Conservation (phyloP, 2,888 invertebrate species). For the Torymus tubicola region DNA sequence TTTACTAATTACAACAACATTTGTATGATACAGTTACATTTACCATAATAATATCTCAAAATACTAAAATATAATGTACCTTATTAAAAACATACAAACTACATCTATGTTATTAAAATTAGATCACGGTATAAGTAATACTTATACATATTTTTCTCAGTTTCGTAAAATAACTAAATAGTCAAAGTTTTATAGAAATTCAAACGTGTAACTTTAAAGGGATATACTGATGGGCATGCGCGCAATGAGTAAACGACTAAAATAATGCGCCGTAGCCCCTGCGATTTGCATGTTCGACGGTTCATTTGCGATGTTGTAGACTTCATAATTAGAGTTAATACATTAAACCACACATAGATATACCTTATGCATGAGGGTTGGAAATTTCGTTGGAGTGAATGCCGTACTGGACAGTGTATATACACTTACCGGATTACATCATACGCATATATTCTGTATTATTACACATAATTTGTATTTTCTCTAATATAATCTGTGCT, state of each 20-base stretch:
- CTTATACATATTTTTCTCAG: too few relatives aligned
- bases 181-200: too few relatives aligned
- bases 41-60: too few relatives aligned
- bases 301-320: slow-evolving; percentile 32
- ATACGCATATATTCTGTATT: slow-evolving; percentile 20
- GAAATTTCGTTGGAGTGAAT: slow-evolving; percentile 35
- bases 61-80: too few relatives aligned
- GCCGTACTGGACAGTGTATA: background rate
- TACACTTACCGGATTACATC: slow-evolving; percentile 3
- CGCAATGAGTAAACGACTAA: background rate
- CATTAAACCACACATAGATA: slow-evolving; percentile 20
- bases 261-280: slow-evolving; percentile 4
- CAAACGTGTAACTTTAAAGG: too few relatives aligned
- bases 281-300: slow-evolving; percentile 43
- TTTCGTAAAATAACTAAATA: too few relatives aligned
- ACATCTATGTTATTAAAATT: too few relatives aligned
- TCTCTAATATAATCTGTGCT: slow-evolving; percentile 20
- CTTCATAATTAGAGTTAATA: slow-evolving; percentile 47
- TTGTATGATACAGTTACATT: too few relatives aligned
- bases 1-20: too few relatives aligned
- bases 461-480: slow-evolving; percentile 18
- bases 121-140: too few relatives aligned
- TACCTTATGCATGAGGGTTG: background rate
- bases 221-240: background rate
- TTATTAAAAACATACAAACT: too few relatives aligned